Conservation (phyloP, 2,888 invertebrate species). For the Augiades crinisus region DNA sequence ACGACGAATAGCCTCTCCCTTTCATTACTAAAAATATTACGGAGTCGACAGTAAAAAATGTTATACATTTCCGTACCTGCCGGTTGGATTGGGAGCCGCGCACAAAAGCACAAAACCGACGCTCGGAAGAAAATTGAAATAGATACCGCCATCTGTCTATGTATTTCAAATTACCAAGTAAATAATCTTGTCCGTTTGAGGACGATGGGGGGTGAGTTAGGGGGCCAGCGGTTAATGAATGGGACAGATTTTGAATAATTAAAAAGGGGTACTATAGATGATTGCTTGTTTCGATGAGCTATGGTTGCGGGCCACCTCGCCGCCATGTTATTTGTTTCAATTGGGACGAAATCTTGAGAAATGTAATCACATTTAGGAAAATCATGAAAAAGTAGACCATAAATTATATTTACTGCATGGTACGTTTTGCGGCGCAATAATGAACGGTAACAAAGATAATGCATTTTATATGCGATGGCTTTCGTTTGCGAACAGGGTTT, state of each 20-base stretch:
- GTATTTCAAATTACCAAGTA: slow-evolving; percentile 65
- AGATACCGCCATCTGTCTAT: slow-evolving; percentile 61
- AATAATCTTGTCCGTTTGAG: slow-evolving; percentile 62
- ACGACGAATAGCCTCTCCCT: slow-evolving; percentile 19
- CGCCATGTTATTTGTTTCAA: slow-evolving; percentile 23
- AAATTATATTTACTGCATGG: not conserved
- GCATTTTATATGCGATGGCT: no score
- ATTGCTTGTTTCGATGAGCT: slow-evolving; percentile 73
- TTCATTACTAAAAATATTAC: slow-evolving; percentile 29
- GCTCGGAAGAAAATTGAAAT: slow-evolving; percentile 51
- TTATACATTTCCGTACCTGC: slow-evolving; percentile 39
- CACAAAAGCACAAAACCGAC: slow-evolving; percentile 37
- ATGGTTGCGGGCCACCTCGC: slow-evolving; percentile 42
- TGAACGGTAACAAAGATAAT: no score
- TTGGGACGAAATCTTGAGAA: slow-evolving; percentile 16
- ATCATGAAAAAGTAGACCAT: slow-evolving; percentile 8
- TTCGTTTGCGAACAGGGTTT: no score
- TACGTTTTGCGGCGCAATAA: not conserved
- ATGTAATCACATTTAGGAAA: slow-evolving; percentile 17
- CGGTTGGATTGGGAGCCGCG: slow-evolving; percentile 38
- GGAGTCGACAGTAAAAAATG: slow-evolving; percentile 31
- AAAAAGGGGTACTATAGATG: slow-evolving; percentile 69
- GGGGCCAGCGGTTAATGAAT: slow-evolving; percentile 52
- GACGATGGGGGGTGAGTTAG: slow-evolving; percentile 36
- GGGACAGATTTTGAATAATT: slow-evolving; percentile 77